A percentile compares a stretch with the other conserved stretches of the same genome.
These are phyloP conservation scores for Tyria jacobaeae DNA, from an alignment of 2,888 invertebrate genomes.

Conservation along the genomic window DNA sequence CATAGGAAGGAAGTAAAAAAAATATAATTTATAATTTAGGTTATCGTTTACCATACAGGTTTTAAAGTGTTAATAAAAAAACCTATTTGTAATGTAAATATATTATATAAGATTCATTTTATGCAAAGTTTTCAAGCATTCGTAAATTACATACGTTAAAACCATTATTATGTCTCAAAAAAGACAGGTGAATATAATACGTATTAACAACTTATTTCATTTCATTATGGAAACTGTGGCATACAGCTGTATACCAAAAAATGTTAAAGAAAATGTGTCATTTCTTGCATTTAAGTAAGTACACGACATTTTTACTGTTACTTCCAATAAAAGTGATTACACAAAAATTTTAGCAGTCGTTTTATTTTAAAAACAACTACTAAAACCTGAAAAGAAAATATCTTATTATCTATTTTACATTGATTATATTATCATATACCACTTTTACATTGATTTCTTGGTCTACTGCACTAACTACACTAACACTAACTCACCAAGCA, in stretches of 20 bases:
- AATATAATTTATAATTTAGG: no score
- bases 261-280: slow-evolving; percentile 54
- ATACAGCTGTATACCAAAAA: slow-evolving; percentile 77
- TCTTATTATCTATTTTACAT: no score
- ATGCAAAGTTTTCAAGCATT: not conserved
- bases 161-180: slow-evolving; percentile 30
- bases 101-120: not conserved
- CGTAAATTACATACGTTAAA: slow-evolving; percentile 2
- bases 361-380: not conserved
- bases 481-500: no score
- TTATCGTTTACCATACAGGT: no score
- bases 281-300: slow-evolving; percentile 29
- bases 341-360: not conserved
- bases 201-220: slow-evolving; percentile 44
- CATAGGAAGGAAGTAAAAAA: no score
- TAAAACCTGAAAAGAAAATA: no score
- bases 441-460: no score
- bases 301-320: slow-evolving; percentile 32
- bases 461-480: no score
- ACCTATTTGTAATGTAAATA: not conserved
- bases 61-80: not conserved
- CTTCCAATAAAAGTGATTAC: slow-evolving; percentile 37
- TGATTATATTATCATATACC: no score
- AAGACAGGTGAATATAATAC: slow-evolving; percentile 37
- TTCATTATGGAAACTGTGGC: slow-evolving; percentile 35